Percentiles rank a stretch among this genome's conserved stretches.
phyloP scores from a whole-genome alignment of 2,113 vertebrate genomes.

The Alaudala cheleensis region DNA sequence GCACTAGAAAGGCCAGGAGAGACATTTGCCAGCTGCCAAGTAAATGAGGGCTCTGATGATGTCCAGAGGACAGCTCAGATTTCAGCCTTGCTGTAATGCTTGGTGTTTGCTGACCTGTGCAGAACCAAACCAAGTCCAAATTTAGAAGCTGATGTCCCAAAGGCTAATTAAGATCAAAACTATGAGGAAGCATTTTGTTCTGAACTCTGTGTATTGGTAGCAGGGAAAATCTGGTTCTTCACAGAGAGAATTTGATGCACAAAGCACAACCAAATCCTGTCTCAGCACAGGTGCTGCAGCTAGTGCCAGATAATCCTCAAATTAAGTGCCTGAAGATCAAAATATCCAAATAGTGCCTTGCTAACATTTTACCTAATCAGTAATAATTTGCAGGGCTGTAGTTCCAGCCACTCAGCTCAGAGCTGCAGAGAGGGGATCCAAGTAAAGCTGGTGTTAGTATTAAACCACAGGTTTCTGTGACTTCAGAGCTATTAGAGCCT shows the following conservation, averaged over 20 bases:
- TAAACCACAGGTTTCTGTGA: background rate
- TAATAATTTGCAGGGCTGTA: background rate
- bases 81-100: background rate
- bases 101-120: background rate
- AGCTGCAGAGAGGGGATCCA: background rate
- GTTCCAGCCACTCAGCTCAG: background rate
- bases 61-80: background rate
- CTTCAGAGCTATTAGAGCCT: background rate
- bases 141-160: background rate
- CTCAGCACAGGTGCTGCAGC: background rate
- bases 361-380: background rate
- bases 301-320: background rate
- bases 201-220: rapidly evolving
- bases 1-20: background rate
- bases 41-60: background rate
- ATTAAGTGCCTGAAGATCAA: background rate
- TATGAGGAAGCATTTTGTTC: background rate
- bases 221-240: background rate
- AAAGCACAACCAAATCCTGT: background rate
- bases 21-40: background rate
- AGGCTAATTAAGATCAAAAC: background rate
- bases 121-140: background rate
- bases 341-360: background rate
- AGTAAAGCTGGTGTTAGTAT: background rate
- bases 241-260: rapidly evolving